Evolutionary conservation across 37 sponge, comb jelly and placozoan species (phyloP).

Genomic region (Trichoplax adhaerens): DNA sequence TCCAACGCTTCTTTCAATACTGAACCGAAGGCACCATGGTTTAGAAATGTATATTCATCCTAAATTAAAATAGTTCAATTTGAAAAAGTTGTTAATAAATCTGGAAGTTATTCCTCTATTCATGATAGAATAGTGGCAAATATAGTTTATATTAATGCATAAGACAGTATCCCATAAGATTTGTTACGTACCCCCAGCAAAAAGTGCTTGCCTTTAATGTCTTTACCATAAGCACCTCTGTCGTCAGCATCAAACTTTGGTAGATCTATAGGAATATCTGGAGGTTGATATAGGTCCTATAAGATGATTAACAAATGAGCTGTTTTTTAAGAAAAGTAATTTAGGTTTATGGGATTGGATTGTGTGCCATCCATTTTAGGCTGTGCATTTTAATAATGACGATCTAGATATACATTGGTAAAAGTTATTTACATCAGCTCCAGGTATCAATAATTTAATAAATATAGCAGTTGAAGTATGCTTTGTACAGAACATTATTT

Average conservation of each 20-base stretch:
- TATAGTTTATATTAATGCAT: background rate
- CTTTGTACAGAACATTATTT: no score
- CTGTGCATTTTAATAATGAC: no score
- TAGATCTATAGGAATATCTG: constrained; percentile 20
- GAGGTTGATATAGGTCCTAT: constrained; percentile 13
- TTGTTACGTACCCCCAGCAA: constrained; percentile 20
- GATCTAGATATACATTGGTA: no score
- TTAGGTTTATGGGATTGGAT: no score
- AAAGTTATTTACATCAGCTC: no score
- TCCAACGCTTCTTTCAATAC: constrained; percentile 34
- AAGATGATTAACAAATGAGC: background rate
- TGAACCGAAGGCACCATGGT: constrained; percentile 81
- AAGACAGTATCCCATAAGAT: background rate
- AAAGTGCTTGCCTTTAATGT: constrained; percentile 34
- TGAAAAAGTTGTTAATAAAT: no score
- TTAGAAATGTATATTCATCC: constrained; percentile 27
- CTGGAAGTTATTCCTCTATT: no score
- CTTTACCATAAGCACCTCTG: constrained; percentile 11
- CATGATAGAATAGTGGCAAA: background rate
- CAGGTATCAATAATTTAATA: no score
- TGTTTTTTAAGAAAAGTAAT: no score
- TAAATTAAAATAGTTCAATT: no score
- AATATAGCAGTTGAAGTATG: no score
- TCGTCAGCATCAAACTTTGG: constrained; percentile 26
- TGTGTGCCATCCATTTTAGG: no score